Conservation (phyloP, 2,113 vertebrate genomes). For the Sardina pilchardus region DNA sequence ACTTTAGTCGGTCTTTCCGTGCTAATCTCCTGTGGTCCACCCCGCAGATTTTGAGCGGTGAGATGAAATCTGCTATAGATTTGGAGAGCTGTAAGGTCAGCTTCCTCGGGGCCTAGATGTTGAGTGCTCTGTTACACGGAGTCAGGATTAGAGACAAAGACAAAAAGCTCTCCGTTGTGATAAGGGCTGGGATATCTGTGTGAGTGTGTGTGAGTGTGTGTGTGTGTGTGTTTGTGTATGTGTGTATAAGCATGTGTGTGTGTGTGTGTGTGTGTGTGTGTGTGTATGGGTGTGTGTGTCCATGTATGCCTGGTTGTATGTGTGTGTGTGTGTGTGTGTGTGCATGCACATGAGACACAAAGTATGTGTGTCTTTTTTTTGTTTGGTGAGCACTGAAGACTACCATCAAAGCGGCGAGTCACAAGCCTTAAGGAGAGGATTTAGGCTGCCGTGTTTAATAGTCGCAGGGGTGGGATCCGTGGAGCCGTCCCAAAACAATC, state of each 20-base stretch:
- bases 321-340: not conserved
- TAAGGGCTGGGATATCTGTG: not conserved
- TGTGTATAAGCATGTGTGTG: not conserved
- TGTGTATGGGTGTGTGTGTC: not conserved
- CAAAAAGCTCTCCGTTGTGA: not conserved
- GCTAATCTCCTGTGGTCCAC: not conserved
- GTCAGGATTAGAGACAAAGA: not conserved
- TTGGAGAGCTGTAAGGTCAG: not conserved
- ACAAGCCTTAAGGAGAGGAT: not conserved
- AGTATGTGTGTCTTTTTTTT: not conserved
- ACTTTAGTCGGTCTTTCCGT: not conserved
- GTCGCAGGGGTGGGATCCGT: slow-evolving; percentile 22
- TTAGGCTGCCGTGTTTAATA: slow-evolving; percentile 1
- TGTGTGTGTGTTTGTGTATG: not conserved
- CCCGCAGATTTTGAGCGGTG: not conserved
- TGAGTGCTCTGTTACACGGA: not conserved
- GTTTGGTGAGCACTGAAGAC: not conserved
- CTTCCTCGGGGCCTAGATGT: not conserved
- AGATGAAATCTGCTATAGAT: not conserved
- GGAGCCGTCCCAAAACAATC: slow-evolving; percentile 30
- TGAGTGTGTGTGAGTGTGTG: not conserved
- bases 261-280: not conserved
- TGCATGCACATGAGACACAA: not conserved
- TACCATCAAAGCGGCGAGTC: not conserved
- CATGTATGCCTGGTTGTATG: not conserved